Percentiles rank a stretch among this genome's conserved stretches.
Evolutionary conservation across 2,797 vertebrate genomes (phyloP).

Genomic region (Manis pentadactyla): DNA sequence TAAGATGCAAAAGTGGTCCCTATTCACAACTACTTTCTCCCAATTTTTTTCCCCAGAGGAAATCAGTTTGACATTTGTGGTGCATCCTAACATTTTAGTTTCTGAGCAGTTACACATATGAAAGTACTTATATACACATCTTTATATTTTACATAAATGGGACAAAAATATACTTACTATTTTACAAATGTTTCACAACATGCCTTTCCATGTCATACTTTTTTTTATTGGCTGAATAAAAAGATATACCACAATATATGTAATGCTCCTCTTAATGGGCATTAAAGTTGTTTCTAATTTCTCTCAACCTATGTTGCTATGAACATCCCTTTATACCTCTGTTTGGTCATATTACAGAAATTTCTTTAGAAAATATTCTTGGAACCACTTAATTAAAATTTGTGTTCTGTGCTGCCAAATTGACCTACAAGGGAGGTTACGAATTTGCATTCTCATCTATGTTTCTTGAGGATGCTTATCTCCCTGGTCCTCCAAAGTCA

Average conservation of each 20-base stretch:
- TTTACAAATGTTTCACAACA: not conserved
- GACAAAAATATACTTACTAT: not conserved
- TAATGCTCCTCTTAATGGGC: not conserved
- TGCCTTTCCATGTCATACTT: not conserved
- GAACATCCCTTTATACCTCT: not conserved
- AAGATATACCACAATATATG: not conserved
- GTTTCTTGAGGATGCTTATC: accelerated
- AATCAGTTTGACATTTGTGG: not conserved
- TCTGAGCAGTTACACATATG: not conserved
- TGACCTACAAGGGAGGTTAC: not conserved
- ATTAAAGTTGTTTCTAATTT: not conserved
- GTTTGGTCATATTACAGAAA: not conserved
- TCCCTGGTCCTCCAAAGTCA: not conserved
- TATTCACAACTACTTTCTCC: not conserved
- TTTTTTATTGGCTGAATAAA: not conserved
- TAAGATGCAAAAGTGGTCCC: not conserved
- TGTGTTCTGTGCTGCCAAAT: not conserved
- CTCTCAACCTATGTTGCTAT: not conserved
- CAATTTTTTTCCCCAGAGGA: not conserved
- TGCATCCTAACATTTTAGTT: not conserved
- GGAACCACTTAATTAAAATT: not conserved
- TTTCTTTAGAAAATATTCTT: not conserved
- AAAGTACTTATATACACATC: not conserved
- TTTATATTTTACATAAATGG: not conserved
- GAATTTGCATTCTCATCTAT: not conserved